Base-by-base conservation (phyloP, 2,888 invertebrate species). In the Choreutis nemorana region DNA sequence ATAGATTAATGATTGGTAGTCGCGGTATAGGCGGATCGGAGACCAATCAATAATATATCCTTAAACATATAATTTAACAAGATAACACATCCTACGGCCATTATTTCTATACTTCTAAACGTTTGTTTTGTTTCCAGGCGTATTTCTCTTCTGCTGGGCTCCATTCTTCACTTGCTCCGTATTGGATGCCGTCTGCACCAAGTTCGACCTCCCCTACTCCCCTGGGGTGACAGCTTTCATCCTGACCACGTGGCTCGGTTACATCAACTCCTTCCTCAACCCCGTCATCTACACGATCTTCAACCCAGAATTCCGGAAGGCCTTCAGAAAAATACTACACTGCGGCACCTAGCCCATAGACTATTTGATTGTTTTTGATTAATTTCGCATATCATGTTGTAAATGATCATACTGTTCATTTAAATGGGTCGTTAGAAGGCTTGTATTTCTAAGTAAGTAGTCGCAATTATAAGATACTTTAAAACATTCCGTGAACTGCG, bases 131-230 rank as follows among this genome's bases (percentile, higher is more conserved):
- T n/a, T n/a, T 81, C 9, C 84, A 99, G 98, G 97, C 45, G 95
- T 97, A 5, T 99, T 99, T 71, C 86, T 99, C 24, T 84, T 97
- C 55, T 99, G 99, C 78, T 99, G 98, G 98, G 91, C 97, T 36
- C 99, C 99, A 26, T 99, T 99, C 83, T 99, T 99, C 85, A 94
- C 95, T 4, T 95, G 97, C 79, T 97, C 97, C 70, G 94, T 97
- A 37, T 85, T 97, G 81, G 97, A 95, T 66, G 99, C 97, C 1
- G 87, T 98, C 65, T 97, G 97, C 82, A 89, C 90, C 48, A 94
- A 95, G 68, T 81, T 92, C 45, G 84, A 83, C 22, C 81, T 85
- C 40, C 83, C 87, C 39, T 93, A 91, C 66, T 86, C 89, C 34
- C 92, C 94, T 0, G 89, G 94, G 16, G 85, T 96, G 41, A 89